phyloP scores from a whole-genome alignment of 1,140 invertebrate genomes.

The Neuroterus valhalla region DNA sequence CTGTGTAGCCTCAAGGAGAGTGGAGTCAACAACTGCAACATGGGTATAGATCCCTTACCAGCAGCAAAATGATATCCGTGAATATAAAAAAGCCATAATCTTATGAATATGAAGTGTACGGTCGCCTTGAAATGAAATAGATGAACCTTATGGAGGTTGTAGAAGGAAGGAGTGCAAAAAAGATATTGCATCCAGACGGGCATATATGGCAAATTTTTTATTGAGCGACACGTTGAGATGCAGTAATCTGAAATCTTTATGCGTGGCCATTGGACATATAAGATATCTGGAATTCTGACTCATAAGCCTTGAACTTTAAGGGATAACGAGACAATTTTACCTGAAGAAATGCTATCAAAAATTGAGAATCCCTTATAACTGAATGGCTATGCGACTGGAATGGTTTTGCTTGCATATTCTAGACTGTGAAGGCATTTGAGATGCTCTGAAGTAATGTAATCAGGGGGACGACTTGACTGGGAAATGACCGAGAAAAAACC shows the following conservation, averaged over 20 bases:
- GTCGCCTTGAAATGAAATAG: conserved; percentile 14
- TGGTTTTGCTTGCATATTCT: not conserved
- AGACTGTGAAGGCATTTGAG: not conserved
- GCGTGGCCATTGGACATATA: not conserved
- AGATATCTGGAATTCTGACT: not conserved
- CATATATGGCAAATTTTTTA: conserved; percentile 12
- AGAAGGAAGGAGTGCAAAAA: not conserved
- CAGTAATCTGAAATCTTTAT: conserved; percentile 7
- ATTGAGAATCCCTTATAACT: not conserved
- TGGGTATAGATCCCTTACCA: conserved; percentile 6
- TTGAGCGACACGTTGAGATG: not conserved
- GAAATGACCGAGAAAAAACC: too few relatives aligned
- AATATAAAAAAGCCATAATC: conserved; percentile 26
- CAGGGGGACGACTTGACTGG: too few relatives aligned
- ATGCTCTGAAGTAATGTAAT: not conserved
- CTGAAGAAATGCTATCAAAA: not conserved
- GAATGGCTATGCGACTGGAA: not conserved
- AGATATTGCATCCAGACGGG: not conserved
- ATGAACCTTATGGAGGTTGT: conserved; percentile 11
- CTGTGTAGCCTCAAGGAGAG: not conserved
- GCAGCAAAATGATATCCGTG: not conserved
- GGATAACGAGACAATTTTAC: not conserved
- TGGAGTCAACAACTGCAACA: not conserved
- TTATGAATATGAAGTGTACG: conserved; percentile 10
- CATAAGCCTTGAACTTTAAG: not conserved